Evolutionary conservation across 2,113 vertebrate species (phyloP).

Genomic region (Poeciliopsis prolifica): DNA sequence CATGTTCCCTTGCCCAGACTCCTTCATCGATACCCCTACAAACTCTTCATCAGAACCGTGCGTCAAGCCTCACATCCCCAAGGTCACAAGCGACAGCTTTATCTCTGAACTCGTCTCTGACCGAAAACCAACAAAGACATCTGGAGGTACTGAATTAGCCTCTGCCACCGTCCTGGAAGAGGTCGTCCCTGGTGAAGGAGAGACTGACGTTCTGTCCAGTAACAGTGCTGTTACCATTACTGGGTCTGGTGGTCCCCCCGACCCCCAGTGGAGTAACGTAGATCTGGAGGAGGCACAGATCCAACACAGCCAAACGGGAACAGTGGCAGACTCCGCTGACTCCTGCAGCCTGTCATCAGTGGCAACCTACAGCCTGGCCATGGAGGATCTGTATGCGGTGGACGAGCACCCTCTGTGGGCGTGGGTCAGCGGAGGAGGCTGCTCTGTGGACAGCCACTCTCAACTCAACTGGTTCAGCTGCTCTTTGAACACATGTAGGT

Average conservation of each 20-base stretch:
- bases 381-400: conserved; percentile 82
- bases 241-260: conserved; percentile 54
- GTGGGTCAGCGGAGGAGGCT: conserved; percentile 93
- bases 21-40: conserved; percentile 2
- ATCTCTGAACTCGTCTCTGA: conserved; percentile 83
- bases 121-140: conserved; percentile 54
- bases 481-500: conserved; percentile 79
- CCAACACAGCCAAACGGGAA: conserved; percentile 55
- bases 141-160: not conserved
- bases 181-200: conserved; percentile 21
- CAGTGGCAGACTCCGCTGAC: conserved; percentile 69
- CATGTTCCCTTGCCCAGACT: conserved; percentile 22
- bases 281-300: conserved; percentile 88
- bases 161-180: conserved; percentile 64
- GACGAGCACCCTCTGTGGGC: conserved; percentile 90
- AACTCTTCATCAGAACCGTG: conserved; percentile 16
- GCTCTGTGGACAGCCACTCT: conserved; percentile 84
- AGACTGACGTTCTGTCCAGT: conserved; percentile 15
- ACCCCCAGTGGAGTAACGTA: conserved; percentile 91
- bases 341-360: conserved; percentile 84
- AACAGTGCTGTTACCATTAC: conserved; percentile 27
- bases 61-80: conserved; percentile 73
- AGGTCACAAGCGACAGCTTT: conserved; percentile 85
- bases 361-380: conserved; percentile 78
- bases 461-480: conserved; percentile 87